These are phyloP conservation scores for Tribolium madens DNA, from an alignment of 1,140 invertebrate species.

Conservation along the genomic window DNA sequence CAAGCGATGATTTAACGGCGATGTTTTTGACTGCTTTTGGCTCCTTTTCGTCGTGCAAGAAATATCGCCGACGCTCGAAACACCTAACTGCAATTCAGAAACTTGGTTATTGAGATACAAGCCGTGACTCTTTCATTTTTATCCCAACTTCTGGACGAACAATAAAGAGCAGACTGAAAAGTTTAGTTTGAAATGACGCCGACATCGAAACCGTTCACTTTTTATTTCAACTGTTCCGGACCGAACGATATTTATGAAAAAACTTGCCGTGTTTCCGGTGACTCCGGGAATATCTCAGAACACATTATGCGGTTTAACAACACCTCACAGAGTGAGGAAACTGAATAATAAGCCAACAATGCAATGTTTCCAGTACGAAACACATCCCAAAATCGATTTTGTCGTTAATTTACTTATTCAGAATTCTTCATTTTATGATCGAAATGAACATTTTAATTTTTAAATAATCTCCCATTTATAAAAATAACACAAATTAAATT, in stretches of 20 bases:
- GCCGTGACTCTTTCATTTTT: slow-evolving; percentile 41
- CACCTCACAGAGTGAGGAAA: background rate
- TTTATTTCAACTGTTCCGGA: slow-evolving; percentile 31
- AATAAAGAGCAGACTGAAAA: slow-evolving; percentile 39
- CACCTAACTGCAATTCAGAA: slow-evolving; percentile 34
- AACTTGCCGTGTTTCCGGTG: slow-evolving; percentile 9
- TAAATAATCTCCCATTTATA: too few relatives aligned
- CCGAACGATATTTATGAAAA: slow-evolving; percentile 14
- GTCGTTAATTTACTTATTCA: too few relatives aligned
- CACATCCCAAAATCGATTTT: too few relatives aligned
- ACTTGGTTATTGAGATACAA: slow-evolving; percentile 42
- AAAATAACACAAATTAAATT: too few relatives aligned
- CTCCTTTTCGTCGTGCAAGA: slow-evolving; percentile 26
- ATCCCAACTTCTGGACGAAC: slow-evolving; percentile 39
- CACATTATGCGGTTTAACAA: background rate
- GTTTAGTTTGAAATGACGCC: slow-evolving; percentile 40
- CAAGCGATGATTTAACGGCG: slow-evolving; percentile 10
- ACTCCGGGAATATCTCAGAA: background rate
- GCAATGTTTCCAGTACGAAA: too few relatives aligned
- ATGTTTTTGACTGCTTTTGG: slow-evolving; percentile 27
- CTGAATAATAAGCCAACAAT: too few relatives aligned
- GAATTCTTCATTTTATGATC: too few relatives aligned
- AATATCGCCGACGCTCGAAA: slow-evolving; percentile 24
- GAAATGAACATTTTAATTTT: too few relatives aligned
- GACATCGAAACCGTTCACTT: slow-evolving; percentile 38